Base-by-base conservation (phyloP, 2,113 vertebrate species). In the Cisticola juncidis region DNA sequence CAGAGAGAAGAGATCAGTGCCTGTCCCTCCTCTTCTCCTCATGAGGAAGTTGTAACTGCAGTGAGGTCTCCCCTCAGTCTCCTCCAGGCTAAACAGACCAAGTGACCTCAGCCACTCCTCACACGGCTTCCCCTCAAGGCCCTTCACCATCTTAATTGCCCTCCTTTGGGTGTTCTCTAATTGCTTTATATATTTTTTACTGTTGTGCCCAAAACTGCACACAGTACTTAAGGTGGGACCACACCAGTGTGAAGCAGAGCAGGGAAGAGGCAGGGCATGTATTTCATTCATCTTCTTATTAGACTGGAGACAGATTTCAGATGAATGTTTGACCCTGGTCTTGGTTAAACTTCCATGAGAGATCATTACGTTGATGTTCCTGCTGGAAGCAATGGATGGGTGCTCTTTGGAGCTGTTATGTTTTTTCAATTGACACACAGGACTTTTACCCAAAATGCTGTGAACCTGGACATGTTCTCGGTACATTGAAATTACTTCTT, bases 81-180 rank as follows among this genome's bases (percentile, higher is more conserved):
- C n/a, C 23, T 71, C 57, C 35, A 57, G 31, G 12, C 29, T 47
- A 53, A 85, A 66, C 14, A 56, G 20, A 38, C 24, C 42, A 57
- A 85, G 15, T n/a, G 50, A 40, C 35, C 50, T 57, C 0, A 73
- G 19, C 4, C 7, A 10, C n/a, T 64, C 14, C 12, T 29, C 11
- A 8, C 13, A 29, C 0, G 1, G 8, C 2, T 57, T 65, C 35
- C 3, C 28, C 29, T 57, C 35, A 17, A 47, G n/a, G 24, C 40
- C 12, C 19, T 85, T 47, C 14, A 47, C 3, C 35, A 28, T 56
- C 42, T n/a, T 48, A 9, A 11, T 10, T 9, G 42, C 10, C 4
- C 16, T 66, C 24, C 44, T 85, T 57, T 40, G 51, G 24, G 48
- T 74, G 20, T 8, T 65, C 9, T 66, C 23, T 31, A 17, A 35